phyloP scores from a whole-genome alignment of 2,888 invertebrate genomes.

The Napeogenes inachia region DNA sequence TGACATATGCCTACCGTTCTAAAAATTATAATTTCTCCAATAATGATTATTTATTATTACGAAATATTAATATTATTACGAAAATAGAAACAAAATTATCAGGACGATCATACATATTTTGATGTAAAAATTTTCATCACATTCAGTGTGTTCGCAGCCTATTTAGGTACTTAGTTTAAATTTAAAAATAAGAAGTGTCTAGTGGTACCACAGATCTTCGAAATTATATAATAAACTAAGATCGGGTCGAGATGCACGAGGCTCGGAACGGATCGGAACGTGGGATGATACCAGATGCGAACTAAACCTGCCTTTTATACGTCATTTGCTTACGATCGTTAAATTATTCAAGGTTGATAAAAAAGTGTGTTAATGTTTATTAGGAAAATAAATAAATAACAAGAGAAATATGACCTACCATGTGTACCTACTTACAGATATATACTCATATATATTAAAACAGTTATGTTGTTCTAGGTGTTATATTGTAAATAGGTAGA shows the following conservation, averaged over 20 bases:
- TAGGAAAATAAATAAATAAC: no score
- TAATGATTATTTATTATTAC: no score
- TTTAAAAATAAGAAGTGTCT: conserved; percentile 2
- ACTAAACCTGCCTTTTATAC: neutral
- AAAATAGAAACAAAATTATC: no score
- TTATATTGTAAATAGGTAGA: neutral
- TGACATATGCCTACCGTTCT: no score
- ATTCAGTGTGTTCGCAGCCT: neutral
- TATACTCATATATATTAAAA: no score
- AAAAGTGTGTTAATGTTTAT: neutral
- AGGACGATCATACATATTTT: no score
- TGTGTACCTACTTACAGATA: no score
- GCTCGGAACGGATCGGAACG: neutral
- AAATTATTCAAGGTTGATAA: conserved; percentile 1
- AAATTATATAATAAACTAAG: conserved; percentile 1
- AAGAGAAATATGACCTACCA: no score
- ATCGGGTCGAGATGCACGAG: neutral
- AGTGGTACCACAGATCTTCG: neutral
- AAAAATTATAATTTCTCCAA: no score
- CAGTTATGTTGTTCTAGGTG: no score
- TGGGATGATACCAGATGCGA: neutral
- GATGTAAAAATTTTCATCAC: neutral
- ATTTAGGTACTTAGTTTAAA: neutral
- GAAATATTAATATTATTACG: no score
- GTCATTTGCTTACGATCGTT: neutral